Conservation (phyloP, 2,797 vertebrate genomes). For the Enteromius mattozi region DNA sequence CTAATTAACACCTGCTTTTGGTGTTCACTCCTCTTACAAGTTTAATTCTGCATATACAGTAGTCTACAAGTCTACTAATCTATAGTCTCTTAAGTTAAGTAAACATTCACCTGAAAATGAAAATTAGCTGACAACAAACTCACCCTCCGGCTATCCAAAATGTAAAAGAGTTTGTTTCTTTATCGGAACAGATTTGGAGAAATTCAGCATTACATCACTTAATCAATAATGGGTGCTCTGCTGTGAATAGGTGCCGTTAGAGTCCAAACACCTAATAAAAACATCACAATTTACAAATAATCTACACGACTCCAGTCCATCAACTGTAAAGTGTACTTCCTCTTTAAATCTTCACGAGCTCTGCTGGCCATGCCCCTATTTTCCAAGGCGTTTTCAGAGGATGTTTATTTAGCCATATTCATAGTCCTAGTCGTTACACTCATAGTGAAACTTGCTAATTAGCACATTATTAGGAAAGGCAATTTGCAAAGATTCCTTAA, state of each 20-base stretch:
- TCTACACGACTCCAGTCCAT: too few species aligned
- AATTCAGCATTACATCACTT: not conserved
- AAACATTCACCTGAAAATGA: not conserved
- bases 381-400: too few species aligned
- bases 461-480: too few species aligned
- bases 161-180: not conserved
- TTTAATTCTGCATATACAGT: not conserved
- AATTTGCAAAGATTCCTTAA: too few species aligned
- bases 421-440: too few species aligned
- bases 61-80: not conserved
- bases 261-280: not conserved
- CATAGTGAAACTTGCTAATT: too few species aligned
- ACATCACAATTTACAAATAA: not conserved
- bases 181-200: not conserved
- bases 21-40: conserved; percentile 6
- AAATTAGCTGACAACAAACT: not conserved
- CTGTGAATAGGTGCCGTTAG: not conserved
- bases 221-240: not conserved
- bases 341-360: too few species aligned
- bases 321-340: too few species aligned
- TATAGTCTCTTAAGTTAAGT: not conserved
- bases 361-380: too few species aligned
- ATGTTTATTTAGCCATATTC: too few species aligned
- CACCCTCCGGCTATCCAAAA: not conserved
- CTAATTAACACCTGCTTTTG: conserved; percentile 26